Evolutionary conservation across 2,113 vertebrate species (phyloP).

Genomic region (Cranoglanis bouderius): DNA sequence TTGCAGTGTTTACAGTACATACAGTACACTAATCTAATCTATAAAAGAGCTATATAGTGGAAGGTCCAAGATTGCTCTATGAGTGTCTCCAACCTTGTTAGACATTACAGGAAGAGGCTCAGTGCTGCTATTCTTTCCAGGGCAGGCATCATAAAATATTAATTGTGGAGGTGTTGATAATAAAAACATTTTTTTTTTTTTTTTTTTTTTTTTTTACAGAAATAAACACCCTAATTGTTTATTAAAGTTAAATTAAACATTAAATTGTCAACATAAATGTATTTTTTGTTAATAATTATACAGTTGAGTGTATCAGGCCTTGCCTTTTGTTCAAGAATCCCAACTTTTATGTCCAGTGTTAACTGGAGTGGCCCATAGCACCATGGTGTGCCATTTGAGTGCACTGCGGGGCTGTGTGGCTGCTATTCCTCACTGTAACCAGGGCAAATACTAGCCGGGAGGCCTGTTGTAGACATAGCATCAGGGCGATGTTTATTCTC

Average conservation of each 20-base stretch:
- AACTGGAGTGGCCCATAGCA: conserved; percentile 46
- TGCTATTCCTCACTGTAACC: conserved; percentile 49
- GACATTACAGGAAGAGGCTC: background rate
- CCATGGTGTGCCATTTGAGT: conserved; percentile 63
- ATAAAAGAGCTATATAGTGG: background rate
- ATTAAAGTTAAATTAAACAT: background rate
- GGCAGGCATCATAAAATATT: background rate
- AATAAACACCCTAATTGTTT: background rate
- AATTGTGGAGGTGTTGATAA: background rate
- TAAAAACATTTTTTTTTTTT: background rate
- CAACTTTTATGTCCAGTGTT: background rate
- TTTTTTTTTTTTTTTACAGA: background rate
- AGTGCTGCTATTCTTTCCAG: background rate
- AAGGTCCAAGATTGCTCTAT: background rate
- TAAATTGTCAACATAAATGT: background rate
- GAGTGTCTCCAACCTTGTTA: background rate
- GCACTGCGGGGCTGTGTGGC: conserved; percentile 52
- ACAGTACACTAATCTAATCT: background rate
- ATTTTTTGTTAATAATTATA: background rate
- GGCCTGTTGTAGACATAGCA: conserved; percentile 69
- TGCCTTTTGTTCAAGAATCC: background rate
- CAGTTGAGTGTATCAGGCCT: background rate
- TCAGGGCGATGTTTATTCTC: conserved; percentile 72
- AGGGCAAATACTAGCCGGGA: conserved; percentile 66
- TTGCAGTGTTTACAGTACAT: background rate